These are phyloP conservation scores for Phocoena sinus DNA, from an alignment of 2,113 vertebrate genomes.

Conservation along the genomic window DNA sequence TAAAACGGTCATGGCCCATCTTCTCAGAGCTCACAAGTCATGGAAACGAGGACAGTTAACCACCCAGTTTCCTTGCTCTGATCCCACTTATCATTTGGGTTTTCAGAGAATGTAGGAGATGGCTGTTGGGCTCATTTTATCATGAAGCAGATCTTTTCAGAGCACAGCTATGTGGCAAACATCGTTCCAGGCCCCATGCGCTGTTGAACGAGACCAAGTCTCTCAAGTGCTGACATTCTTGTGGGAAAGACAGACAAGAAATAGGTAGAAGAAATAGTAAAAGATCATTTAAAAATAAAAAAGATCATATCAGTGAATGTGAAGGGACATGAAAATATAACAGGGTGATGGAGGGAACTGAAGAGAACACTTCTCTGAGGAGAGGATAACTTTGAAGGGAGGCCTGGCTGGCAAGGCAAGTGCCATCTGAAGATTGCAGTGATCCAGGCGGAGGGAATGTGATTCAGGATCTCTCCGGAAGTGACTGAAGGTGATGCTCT, in stretches of 20 bases:
- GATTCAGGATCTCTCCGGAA: background rate
- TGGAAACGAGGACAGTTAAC: background rate
- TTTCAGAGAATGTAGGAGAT: background rate
- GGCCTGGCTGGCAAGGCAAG: background rate
- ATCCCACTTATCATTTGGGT: background rate
- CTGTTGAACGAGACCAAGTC: background rate
- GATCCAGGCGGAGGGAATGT: background rate
- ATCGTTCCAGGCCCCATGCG: background rate
- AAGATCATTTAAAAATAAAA: background rate
- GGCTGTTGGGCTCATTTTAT: background rate
- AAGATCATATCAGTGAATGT: background rate
- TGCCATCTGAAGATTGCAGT: background rate
- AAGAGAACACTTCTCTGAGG: background rate
- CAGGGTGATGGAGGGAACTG: background rate
- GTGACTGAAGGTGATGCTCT: background rate
- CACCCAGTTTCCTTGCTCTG: background rate
- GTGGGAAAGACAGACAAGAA: constrained; percentile 31
- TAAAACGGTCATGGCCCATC: background rate
- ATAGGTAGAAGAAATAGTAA: background rate
- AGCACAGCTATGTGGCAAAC: background rate
- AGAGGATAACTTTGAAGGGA: background rate
- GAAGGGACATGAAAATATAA: background rate
- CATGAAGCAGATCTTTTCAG: background rate
- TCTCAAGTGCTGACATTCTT: constrained; percentile 17
- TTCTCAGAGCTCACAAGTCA: background rate